phyloP scores from a whole-genome alignment of 2,888 invertebrate species.

The Ophioninae sp. region DNA sequence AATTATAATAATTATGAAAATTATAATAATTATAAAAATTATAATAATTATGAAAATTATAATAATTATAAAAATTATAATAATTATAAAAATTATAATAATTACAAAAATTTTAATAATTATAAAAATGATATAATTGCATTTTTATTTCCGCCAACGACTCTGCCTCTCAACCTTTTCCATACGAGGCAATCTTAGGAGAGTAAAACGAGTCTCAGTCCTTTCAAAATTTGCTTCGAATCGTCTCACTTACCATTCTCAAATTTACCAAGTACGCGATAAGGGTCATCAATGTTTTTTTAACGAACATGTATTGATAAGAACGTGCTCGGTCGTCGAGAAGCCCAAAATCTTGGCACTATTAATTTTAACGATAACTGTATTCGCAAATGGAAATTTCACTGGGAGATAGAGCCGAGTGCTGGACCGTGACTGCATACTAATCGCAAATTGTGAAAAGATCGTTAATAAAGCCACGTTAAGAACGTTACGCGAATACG shows the following conservation, averaged over 20 bases:
- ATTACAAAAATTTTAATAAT: too few species aligned
- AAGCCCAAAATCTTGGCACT: conserved; percentile 1
- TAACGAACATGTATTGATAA: background rate
- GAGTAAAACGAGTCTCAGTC: background rate
- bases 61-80: too few species aligned
- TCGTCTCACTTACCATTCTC: background rate
- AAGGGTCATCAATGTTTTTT: background rate
- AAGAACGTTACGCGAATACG: background rate
- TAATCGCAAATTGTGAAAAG: conserved; percentile 45
- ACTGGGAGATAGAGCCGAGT: conserved; percentile 10
- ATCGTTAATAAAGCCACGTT: conserved; percentile 37
- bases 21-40: too few species aligned
- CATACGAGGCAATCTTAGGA: background rate
- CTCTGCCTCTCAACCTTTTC: background rate
- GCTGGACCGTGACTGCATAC: conserved; percentile 26
- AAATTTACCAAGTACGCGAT: background rate
- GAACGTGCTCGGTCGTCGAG: background rate
- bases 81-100: too few species aligned
- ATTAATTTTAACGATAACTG: conserved; percentile 42
- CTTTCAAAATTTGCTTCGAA: background rate
- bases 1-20: too few species aligned
- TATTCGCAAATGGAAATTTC: conserved; percentile 30
- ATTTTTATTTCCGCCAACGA: background rate
- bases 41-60: too few species aligned
- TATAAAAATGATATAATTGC: too few species aligned